phyloP scores from a whole-genome alignment of 2,888 invertebrate species.

The Agrotis segetum region DNA sequence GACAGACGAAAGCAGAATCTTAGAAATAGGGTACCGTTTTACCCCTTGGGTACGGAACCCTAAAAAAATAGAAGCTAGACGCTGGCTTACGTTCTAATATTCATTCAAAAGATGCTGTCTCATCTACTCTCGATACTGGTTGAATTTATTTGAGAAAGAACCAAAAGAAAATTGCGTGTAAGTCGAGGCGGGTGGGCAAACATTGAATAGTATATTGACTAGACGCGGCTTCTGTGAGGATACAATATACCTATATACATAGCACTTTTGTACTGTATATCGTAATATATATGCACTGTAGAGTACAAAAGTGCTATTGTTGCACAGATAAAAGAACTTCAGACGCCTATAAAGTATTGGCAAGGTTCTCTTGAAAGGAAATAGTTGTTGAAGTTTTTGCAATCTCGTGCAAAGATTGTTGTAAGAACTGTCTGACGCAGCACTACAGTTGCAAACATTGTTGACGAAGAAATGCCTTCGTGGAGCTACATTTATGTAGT shows the following conservation, averaged over 20 bases:
- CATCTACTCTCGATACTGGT: constrained; percentile 45
- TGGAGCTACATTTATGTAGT: background rate
- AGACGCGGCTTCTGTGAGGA: constrained; percentile 40
- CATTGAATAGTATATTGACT: constrained; percentile 67
- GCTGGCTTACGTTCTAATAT: constrained; percentile 53
- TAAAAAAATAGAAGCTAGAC: constrained; percentile 31
- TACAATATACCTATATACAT: constrained; percentile 32
- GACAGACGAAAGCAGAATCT: no score
- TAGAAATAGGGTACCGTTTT: no score
- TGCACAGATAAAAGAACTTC: constrained; percentile 41
- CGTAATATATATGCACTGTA: constrained; percentile 19
- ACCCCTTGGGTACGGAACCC: no score
- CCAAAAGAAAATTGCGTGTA: constrained; percentile 61
- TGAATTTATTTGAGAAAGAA: constrained; percentile 61
- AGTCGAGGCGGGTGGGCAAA: constrained; percentile 60
- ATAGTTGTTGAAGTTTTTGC: constrained; percentile 48
- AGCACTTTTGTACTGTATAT: constrained; percentile 32
- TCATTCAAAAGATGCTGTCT: constrained; percentile 58
- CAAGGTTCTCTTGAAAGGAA: constrained; percentile 41
- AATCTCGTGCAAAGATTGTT: constrained; percentile 48
- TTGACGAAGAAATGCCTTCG: constrained; percentile 25
- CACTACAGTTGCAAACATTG: constrained; percentile 32
- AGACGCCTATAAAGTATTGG: constrained; percentile 47
- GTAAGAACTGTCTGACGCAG: constrained; percentile 12
- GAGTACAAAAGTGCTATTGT: constrained; percentile 42